Evolutionary conservation across 2,113 vertebrate species (phyloP), one percentile per base, ranked within the genome.

Genomic region (Gasterosteus nipponicus): DNA sequence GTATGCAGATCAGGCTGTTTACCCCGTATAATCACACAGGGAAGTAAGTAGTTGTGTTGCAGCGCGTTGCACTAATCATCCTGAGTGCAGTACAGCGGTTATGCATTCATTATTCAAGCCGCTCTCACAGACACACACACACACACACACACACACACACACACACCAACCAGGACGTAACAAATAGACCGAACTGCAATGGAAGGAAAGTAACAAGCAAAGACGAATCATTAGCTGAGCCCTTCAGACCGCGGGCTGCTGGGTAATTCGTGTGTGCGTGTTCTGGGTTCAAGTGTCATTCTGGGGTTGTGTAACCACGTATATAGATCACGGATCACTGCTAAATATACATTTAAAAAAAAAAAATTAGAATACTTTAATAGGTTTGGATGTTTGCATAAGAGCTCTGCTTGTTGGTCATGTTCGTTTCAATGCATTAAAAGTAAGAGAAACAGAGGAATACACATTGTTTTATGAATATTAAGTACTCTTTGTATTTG

Each of bases 1-100:
- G 68, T 72, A 81, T 77, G 77, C 77, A 89, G 67, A 86, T 89
- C 73, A 81, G 80, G 78, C 70, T 84, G 75, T 84, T 88, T 86
- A 76, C 67, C 31, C 64, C 4, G 22, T 44, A 77, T 85, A 88
- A 88, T 77, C 74, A 89, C 58, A 66, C 42, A 2, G 76, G 72
- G 57, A 80, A 81, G 73, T 78, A 81, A 87, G 85, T 67, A 66
- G 75, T 44, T 83, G 78, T 80, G 74, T 65, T 80, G 84, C 69
- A 73, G 83, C 74, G 69, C 69, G 86, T 73, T 68, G 73, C 69
- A 57, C 78, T 83, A 85, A 88, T 86, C 73, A 86, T 81, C 78
- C 65, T 64, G 68, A 79, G 78, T 80, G 82, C 75, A 80, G 75
- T 19, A 64, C 77, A 77, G 75, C 80, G 73, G 73, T 79, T 85